Conservation (phyloP, 1,140 invertebrate species). For the Procambarus clarkii region DNA sequence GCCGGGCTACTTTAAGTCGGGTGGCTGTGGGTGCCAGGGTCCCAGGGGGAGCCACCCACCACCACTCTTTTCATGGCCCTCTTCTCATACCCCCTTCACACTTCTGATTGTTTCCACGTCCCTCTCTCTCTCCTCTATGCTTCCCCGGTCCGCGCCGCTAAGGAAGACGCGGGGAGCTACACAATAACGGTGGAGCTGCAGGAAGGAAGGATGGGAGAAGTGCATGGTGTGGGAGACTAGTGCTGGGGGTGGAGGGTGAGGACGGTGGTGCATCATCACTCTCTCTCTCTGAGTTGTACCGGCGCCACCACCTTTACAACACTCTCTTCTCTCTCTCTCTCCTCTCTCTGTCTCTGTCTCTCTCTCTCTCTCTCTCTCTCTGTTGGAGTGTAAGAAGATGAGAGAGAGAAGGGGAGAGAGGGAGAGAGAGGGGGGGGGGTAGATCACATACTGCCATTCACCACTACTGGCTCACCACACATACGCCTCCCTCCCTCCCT, state of each 20-base stretch:
- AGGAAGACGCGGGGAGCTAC: not conserved
- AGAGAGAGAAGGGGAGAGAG: conserved; percentile 15
- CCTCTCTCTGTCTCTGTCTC: not conserved
- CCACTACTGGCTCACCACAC: not conserved
- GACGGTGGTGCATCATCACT: not conserved
- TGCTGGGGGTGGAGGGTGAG: not conserved
- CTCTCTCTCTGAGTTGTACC: not conserved
- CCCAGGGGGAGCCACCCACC: not conserved
- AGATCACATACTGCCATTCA: not conserved
- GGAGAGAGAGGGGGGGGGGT: not conserved
- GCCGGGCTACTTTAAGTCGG: conserved; percentile 8
- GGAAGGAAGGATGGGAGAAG: not conserved
- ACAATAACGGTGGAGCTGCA: not conserved
- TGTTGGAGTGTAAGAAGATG: not conserved
- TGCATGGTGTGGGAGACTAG: not conserved
- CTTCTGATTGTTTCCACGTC: not conserved
- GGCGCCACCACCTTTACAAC: no score
- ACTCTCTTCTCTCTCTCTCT: conserved; percentile 1
- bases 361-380: conserved; percentile 1
- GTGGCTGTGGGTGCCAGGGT: not conserved
- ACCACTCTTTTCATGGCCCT: not conserved
- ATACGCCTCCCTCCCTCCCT: not conserved
- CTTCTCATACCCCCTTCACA: not conserved
- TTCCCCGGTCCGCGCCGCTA: not conserved
- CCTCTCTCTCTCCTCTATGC: not conserved